Conservation (phyloP, 2,797 vertebrate species). For the Enteromius paludinosus region DNA sequence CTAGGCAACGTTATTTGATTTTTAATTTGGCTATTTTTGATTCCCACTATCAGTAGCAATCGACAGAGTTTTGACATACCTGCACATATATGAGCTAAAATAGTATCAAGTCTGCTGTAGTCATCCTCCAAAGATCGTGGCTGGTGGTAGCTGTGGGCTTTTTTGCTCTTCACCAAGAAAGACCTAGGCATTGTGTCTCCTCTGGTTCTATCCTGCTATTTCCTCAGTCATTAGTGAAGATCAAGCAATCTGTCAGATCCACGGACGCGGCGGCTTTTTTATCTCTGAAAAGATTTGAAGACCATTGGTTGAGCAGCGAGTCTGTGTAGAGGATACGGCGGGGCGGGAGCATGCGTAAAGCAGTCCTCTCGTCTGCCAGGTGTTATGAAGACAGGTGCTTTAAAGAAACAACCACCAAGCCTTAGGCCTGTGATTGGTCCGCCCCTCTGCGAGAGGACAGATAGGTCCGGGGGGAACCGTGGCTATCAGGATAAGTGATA, state of each 20-base stretch:
- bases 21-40: neutral
- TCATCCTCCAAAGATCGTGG: slow-evolving; percentile 86
- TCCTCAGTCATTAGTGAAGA: slow-evolving; percentile 45
- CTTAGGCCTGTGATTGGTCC: slow-evolving; percentile 58
- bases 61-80: slow-evolving; percentile 76
- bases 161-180: slow-evolving; percentile 97
- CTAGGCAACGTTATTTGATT: neutral
- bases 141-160: slow-evolving; percentile 97
- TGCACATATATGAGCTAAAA: slow-evolving; percentile 85
- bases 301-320: slow-evolving; percentile 65
- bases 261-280: slow-evolving; percentile 62
- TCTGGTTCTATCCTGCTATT: slow-evolving; percentile 29
- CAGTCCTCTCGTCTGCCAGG: slow-evolving; percentile 80
- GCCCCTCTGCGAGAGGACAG: slow-evolving; percentile 51
- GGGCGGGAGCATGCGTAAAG: slow-evolving; percentile 76
- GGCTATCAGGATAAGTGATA: slow-evolving; percentile 69
- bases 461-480: slow-evolving; percentile 58
- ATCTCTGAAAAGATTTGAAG: slow-evolving; percentile 73
- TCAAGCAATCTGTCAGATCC: slow-evolving; percentile 59
- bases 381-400: slow-evolving; percentile 87
- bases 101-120: slow-evolving; percentile 79
- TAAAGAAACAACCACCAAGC: slow-evolving; percentile 50
- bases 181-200: slow-evolving; percentile 88
- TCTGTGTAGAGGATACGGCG: slow-evolving; percentile 60
- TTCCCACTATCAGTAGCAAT: neutral